A percentile compares a stretch with the other conserved stretches of the same genome.
Evolutionary conservation across 2,888 invertebrate genomes (phyloP).

Genomic region (Sminthurides aquaticus): DNA sequence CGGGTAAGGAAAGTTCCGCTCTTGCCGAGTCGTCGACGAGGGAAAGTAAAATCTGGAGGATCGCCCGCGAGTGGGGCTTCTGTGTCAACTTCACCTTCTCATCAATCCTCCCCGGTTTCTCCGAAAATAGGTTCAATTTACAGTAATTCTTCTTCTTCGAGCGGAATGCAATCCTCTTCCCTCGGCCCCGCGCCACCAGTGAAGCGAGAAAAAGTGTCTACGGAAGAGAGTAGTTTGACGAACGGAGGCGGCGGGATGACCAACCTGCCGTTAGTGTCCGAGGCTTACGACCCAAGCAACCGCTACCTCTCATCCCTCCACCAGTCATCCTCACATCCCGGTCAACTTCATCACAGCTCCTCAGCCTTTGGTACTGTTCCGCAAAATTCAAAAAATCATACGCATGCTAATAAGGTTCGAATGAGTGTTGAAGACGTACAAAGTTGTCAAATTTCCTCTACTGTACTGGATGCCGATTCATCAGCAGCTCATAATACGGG

Average conservation of each 20-base stretch:
- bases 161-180: not conserved
- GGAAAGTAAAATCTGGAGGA: constrained; percentile 24
- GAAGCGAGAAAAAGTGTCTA: constrained; percentile 35
- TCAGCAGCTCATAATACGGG: constrained; percentile 7
- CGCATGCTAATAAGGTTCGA: constrained; percentile 11
- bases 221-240: not conserved
- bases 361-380: constrained; percentile 6
- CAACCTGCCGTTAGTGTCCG: not conserved
- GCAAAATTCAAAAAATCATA: constrained; percentile 18
- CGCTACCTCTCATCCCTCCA: constrained; percentile 7
- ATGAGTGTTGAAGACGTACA: constrained; percentile 25
- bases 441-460: constrained; percentile 27
- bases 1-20: constrained; percentile 75
- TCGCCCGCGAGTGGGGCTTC: not conserved
- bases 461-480: constrained; percentile 25
- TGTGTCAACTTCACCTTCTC: not conserved
- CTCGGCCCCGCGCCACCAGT: constrained; percentile 21
- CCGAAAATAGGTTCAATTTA: constrained; percentile 4
- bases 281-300: not conserved
- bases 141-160: not conserved
- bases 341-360: constrained; percentile 12
- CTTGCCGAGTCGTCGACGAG: constrained; percentile 59
- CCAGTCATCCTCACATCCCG: constrained; percentile 22
- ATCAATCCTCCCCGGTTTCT: not conserved
- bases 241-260: not conserved